Conservation (phyloP, 2,113 vertebrate genomes). For the Hipposideros armiger region DNA sequence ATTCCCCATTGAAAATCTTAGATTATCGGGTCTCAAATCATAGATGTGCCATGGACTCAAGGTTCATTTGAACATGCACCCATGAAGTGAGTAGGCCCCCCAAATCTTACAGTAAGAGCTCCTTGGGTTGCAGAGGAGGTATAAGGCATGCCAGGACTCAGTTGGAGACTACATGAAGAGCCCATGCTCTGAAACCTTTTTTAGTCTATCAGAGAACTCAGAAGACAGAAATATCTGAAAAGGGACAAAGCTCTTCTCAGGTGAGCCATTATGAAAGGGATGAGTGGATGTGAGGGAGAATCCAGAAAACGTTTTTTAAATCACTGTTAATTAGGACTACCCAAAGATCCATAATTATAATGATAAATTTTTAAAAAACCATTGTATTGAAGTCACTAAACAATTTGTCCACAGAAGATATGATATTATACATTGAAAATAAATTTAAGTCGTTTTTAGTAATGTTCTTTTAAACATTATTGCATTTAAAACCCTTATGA, state of each 20-base stretch:
- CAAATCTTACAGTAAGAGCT: not conserved
- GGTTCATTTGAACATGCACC: not conserved
- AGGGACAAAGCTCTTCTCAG: not conserved
- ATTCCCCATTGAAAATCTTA: not conserved
- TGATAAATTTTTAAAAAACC: not conserved
- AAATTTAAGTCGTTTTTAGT: not conserved
- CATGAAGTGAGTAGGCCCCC: not conserved
- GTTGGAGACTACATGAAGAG: not conserved
- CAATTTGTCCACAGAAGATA: not conserved
- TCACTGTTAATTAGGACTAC: not conserved
- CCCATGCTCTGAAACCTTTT: not conserved
- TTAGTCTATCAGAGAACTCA: not conserved
- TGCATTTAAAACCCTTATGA: conserved; percentile 2
- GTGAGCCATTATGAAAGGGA: not conserved
- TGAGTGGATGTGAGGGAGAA: not conserved
- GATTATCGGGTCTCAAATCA: not conserved
- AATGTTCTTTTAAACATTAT: not conserved
- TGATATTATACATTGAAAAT: not conserved
- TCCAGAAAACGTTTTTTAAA: not conserved
- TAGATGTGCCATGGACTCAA: not conserved
- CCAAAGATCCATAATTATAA: conserved; percentile 9
- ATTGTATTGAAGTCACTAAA: not conserved
- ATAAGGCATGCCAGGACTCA: not conserved
- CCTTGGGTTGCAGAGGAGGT: not conserved
- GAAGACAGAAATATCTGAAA: not conserved